These are phyloP conservation scores for Lasioglossum morio DNA, from an alignment of 2,888 invertebrate genomes.

Conservation along the genomic window DNA sequence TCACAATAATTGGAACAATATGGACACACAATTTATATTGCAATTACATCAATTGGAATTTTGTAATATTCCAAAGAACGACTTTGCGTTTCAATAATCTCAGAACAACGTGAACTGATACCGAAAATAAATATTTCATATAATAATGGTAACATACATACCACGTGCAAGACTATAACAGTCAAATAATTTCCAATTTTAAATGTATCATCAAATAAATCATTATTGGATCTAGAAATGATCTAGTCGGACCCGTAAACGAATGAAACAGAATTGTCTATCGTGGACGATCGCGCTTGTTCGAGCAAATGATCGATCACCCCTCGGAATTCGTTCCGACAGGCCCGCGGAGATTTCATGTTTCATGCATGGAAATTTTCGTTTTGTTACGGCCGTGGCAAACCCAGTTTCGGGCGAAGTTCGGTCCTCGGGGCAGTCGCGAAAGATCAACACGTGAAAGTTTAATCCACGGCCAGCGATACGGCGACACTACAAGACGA, in stretches of 20 bases:
- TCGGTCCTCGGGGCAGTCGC: conserved; percentile 8
- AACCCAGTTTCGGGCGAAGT: conserved; percentile 7
- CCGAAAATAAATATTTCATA: not conserved
- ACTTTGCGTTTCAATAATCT: no score
- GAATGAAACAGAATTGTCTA: not conserved
- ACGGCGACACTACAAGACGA: conserved; percentile 38
- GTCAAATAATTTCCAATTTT: no score
- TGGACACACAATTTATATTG: not conserved
- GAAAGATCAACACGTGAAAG: conserved; percentile 44
- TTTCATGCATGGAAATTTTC: conserved; percentile 50
- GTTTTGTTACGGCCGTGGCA: not conserved
- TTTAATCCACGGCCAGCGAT: conserved; percentile 34
- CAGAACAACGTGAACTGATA: no score
- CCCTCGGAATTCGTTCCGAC: conserved; percentile 1
- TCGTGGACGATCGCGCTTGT: not conserved
- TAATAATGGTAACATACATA: no score
- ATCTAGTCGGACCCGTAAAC: not conserved
- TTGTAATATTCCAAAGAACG: no score
- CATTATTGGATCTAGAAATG: no score
- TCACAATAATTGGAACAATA: not conserved
- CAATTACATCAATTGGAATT: no score
- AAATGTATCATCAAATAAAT: no score
- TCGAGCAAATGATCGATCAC: conserved; percentile 23
- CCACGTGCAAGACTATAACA: no score
- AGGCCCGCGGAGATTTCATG: conserved; percentile 36